Evolutionary conservation across 2,113 vertebrate species (phyloP), one percentile per base, ranked within the genome.

Genomic region (Istiophorus platypterus): DNA sequence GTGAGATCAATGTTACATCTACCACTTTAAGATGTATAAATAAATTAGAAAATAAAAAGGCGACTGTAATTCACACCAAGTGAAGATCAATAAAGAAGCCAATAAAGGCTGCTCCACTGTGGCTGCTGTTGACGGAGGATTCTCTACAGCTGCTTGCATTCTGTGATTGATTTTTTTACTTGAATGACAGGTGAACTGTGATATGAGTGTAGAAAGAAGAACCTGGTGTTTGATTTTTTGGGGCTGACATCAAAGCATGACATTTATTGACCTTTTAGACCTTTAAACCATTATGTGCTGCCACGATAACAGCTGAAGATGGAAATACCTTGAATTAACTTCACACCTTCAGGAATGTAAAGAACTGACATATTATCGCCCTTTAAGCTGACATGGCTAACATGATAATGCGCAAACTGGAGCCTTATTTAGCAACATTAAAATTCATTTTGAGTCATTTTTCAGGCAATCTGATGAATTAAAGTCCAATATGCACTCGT

Each of bases 121-220:
- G 59, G 58, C 52, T 27, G 71, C 26, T 52, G 31, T 39, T 68
- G 69, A 57, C 56, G 26, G 27, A 56, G 18, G 11, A 68, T 37
- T 22, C 9, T 34, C 26, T 65, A 2, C 14, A 17, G 31, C 39
- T n/a, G 3, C 7, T 15, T 65, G 41, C 22, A 4, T 26, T 56
- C 18, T 39, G 64, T 70, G 26, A 85, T 42, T 20, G 34, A 71
- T 65, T 58, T 65, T 58, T 71, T n/a, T n/a, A 34, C 47, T 67
- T 66, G 26, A 65, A 65, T 45, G 24, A 26, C 24, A 41, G 39
- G 24, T 71, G 41, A 66, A 18, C 20, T 47, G 29, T 49, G n/a
- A 65, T 27, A 61, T 49, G 31, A 37, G 17, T 26, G 7, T 24
- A 58, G 2, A 52, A 41, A 70, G 18, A 51, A 45, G 29, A 65